Evolutionary conservation across 2,888 invertebrate species (phyloP).

Genomic region (Megamerina dolium): DNA sequence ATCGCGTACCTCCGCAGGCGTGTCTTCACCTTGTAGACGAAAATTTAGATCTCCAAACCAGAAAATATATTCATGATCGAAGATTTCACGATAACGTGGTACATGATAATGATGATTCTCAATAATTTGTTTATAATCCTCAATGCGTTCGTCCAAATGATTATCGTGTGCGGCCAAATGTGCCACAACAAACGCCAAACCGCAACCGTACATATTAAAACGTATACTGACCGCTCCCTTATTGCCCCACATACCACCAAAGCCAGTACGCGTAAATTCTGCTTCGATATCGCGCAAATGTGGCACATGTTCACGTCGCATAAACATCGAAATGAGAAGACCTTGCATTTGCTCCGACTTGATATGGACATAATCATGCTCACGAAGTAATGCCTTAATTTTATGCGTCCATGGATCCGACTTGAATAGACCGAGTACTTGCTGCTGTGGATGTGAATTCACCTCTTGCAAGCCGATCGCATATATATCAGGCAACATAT

Average conservation of each 20-base stretch:
- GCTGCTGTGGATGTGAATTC: constrained; percentile 79
- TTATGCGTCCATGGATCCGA: constrained; percentile 80
- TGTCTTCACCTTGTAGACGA: constrained; percentile 62
- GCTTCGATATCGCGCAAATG: constrained; percentile 79
- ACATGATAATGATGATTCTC: constrained; percentile 76
- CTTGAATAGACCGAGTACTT: constrained; percentile 73
- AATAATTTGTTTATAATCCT: constrained; percentile 82
- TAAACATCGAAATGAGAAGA: constrained; percentile 70
- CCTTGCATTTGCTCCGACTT: constrained; percentile 81
- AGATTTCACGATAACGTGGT: constrained; percentile 71
- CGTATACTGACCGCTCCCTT: constrained; percentile 90
- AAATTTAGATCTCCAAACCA: constrained; percentile 92
- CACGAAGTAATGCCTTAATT: constrained; percentile 63
- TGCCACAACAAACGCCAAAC: constrained; percentile 80
- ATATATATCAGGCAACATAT: constrained; percentile 71
- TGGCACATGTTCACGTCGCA: constrained; percentile 71
- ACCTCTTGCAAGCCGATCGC: constrained; percentile 85
- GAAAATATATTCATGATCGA: constrained; percentile 92
- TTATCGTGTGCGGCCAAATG: constrained; percentile 89
- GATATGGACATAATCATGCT: constrained; percentile 68
- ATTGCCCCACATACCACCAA: constrained; percentile 93
- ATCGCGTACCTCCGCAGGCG: constrained; percentile 63
- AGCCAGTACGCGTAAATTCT: constrained; percentile 82
- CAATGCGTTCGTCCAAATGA: constrained; percentile 73
- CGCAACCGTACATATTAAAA: constrained; percentile 81